Conservation (phyloP, 2,113 vertebrate species). For the Theropithecus gelada region DNA sequence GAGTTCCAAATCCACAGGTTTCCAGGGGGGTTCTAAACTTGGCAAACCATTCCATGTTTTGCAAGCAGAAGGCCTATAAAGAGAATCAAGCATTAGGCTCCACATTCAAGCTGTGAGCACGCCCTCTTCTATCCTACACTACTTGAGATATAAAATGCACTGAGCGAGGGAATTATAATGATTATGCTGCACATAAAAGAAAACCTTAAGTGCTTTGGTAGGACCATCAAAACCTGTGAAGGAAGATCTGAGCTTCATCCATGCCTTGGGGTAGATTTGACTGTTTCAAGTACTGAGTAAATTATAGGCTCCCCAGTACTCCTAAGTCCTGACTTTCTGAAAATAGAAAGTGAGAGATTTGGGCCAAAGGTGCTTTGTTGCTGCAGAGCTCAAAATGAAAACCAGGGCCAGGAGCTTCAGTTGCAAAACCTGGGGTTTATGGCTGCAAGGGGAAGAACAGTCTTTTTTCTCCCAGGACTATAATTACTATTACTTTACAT, state of each 20-base stretch:
- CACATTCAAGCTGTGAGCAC: background rate
- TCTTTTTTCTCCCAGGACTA: background rate
- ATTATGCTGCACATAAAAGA: conserved; percentile 8
- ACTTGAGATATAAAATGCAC: background rate
- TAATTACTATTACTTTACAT: conserved; percentile 31
- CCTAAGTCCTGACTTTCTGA: conserved; percentile 81
- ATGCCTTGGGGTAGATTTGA: conserved; percentile 56
- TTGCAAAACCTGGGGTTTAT: conserved; percentile 70
- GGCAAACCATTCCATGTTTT: conserved; percentile 22
- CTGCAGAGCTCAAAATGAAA: conserved; percentile 70
- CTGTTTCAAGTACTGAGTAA: conserved; percentile 78
- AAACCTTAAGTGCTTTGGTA: conserved; percentile 28
- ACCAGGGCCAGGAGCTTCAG: conserved; percentile 72
- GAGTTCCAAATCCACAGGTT: conserved; percentile 58
- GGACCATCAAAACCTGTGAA: conserved; percentile 32
- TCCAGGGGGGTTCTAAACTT: conserved; percentile 52
- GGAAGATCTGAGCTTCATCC: conserved; percentile 54
- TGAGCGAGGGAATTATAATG: background rate
- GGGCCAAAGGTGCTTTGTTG: conserved; percentile 81
- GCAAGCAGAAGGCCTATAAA: conserved; percentile 14
- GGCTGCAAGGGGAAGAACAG: conserved; percentile 46
- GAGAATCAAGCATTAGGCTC: background rate
- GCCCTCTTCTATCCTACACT: background rate
- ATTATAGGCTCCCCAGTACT: conserved; percentile 75
- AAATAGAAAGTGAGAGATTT: conserved; percentile 84